These are phyloP conservation scores for Piscicola geometra DNA, from an alignment of 2,888 invertebrate species.

Conservation along the genomic window DNA sequence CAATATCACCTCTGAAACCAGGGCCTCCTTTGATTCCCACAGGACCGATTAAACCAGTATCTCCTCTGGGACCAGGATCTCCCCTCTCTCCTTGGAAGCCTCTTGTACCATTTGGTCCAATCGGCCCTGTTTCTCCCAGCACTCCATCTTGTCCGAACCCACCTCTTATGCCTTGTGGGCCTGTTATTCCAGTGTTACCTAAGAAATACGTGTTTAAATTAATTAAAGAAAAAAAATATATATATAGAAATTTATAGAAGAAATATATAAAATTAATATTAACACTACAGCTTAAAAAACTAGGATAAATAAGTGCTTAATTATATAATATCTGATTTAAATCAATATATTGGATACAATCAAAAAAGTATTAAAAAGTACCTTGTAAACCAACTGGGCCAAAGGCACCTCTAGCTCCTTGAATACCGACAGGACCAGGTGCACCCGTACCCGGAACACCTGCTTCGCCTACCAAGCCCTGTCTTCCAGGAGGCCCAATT, in stretches of 20 bases:
- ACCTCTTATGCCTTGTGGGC: slow-evolving; percentile 2
- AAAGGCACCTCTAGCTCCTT: slow-evolving; percentile 2
- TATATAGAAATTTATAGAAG: neutral
- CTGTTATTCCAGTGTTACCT: slow-evolving; percentile 3
- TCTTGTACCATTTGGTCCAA: slow-evolving; percentile 10
- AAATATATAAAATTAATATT: neutral
- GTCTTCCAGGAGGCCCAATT: neutral
- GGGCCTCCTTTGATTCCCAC: neutral
- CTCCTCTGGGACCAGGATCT: slow-evolving; percentile 9
- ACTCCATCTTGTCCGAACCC: neutral
- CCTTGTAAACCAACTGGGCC: neutral
- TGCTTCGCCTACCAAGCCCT: slow-evolving; percentile 6
- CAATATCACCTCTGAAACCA: neutral
- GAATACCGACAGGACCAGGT: slow-evolving; percentile 9
- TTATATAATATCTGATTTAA: neutral
- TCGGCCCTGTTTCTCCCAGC: slow-evolving; percentile 1
- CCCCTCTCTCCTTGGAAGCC: slow-evolving; percentile 8
- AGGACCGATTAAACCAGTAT: neutral
- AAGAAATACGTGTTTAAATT: no score
- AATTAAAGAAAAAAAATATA: no score
- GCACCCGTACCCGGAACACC: slow-evolving; percentile 16
- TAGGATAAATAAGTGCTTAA: neutral
- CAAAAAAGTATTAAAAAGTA: no score
- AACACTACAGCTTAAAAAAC: neutral
- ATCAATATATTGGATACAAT: neutral